Percentiles rank a stretch among this genome's conserved stretches.
Conservation (phyloP, 1,140 invertebrate genomes). For the Drosophila eugracilis region DNA sequence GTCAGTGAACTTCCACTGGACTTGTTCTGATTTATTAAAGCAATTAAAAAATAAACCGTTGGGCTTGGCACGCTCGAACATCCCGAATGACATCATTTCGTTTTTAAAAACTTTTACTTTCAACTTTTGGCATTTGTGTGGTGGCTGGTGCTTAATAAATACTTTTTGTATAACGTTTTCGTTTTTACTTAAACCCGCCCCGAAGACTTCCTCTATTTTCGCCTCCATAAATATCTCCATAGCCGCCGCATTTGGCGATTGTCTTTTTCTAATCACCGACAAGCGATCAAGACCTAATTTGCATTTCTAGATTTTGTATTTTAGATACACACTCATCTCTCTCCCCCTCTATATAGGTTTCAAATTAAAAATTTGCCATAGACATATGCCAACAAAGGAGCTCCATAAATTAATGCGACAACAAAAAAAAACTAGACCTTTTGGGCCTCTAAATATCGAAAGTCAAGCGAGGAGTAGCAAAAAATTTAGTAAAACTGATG, state of each 20-base stretch:
- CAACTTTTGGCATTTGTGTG: slow-evolving; percentile 43
- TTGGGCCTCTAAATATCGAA: slow-evolving; percentile 35
- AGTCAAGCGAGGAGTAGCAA: slow-evolving; percentile 11
- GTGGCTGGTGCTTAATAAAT: slow-evolving; percentile 12
- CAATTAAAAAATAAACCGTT: slow-evolving; percentile 52
- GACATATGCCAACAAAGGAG: slow-evolving; percentile 5
- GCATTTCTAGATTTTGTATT: slow-evolving; percentile 73
- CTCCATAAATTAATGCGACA: slow-evolving; percentile 18
- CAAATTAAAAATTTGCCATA: slow-evolving; percentile 38
- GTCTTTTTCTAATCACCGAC: slow-evolving; percentile 41
- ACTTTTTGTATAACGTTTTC: slow-evolving; percentile 49
- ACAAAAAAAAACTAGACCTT: slow-evolving; percentile 11
- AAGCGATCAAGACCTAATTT: slow-evolving; percentile 60
- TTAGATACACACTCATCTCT: slow-evolving; percentile 50
- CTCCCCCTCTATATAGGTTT: slow-evolving; percentile 20
- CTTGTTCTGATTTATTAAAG: slow-evolving; percentile 45
- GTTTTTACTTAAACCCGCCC: slow-evolving; percentile 48
- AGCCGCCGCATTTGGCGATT: slow-evolving; percentile 40
- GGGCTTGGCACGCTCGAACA: slow-evolving; percentile 2
- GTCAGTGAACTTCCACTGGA: slow-evolving; percentile 35
- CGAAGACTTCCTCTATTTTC: slow-evolving; percentile 46
- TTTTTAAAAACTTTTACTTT: slow-evolving; percentile 42
- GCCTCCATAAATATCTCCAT: slow-evolving; percentile 3
- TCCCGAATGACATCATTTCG: slow-evolving; percentile 35
- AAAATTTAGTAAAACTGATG: slow-evolving; percentile 15